These are phyloP conservation scores for Furcifer pardalis DNA, from an alignment of 2,797 vertebrate genomes.

Conservation along the genomic window DNA sequence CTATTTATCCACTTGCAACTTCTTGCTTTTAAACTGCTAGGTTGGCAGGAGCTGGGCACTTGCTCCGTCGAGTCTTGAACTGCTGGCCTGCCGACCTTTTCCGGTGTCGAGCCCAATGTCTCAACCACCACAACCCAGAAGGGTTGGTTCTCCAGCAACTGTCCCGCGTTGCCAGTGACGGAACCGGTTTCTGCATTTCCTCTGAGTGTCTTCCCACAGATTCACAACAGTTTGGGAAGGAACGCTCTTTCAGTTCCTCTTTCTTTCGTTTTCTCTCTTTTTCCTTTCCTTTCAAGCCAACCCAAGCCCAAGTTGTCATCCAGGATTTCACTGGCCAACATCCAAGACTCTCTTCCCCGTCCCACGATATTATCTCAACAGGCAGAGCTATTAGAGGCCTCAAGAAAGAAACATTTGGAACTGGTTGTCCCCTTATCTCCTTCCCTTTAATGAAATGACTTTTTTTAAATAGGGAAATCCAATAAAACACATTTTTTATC, in stretches of 20 bases:
- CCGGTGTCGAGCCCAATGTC: too few relatives aligned
- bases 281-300: neutral
- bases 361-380: neutral
- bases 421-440: neutral
- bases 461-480: neutral
- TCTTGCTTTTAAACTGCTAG: too few relatives aligned
- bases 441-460: neutral
- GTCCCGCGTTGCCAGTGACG: neutral
- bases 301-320: neutral
- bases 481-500: neutral
- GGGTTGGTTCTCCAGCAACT: neutral
- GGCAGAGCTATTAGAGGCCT: neutral
- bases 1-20: too few relatives aligned
- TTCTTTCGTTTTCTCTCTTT: neutral
- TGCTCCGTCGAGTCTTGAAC: too few relatives aligned
- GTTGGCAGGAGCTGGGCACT: too few relatives aligned
- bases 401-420: neutral
- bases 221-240: neutral
- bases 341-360: neutral
- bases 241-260: neutral
- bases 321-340: slow-evolving; percentile 11
- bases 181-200: neutral
- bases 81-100: too few relatives aligned
- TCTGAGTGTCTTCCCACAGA: neutral
- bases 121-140: too few relatives aligned